Base-by-base conservation (phyloP, 2,797 vertebrate genomes). In the Enteromius unitaeniatus region DNA sequence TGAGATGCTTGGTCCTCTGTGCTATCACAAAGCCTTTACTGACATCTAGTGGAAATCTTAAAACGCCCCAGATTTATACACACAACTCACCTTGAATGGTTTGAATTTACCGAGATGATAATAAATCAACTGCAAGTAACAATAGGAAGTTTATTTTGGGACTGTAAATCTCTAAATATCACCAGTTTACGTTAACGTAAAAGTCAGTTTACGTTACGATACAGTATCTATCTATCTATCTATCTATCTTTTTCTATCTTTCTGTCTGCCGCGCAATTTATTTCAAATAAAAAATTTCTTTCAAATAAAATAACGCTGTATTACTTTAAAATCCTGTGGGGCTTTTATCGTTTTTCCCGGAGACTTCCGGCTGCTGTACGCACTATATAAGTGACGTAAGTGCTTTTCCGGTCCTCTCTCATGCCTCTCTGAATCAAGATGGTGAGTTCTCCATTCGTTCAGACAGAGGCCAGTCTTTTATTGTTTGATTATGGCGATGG, bases 41-140 rank as follows among this genome's bases (percentile, higher is more conserved):
- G 89, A 90, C 93, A 93, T 90, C 94, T 93, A 89, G 91, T 87
- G 93, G 84, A 11, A 3, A 0, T n/a, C 0, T 0, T 17, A 9
- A 17, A 0, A 51, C 78, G 79, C 70, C 81, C 84, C 89, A 90
- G 1, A 15, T 15, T 1, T 40, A 23, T 23, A 1, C 21, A 19
- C 74, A 42, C 4, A 8, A 40, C 15, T 23, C 23, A 60, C 34
- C 14, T 58, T 26, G 13, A 14, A 26, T 37, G 40, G 6, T 58
- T 68, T 68, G 21, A 21, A 51, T 1, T 69, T 40, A 42, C 13
- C 6, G 2, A 60, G 14, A 40, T 14, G 2, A 4, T 13, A 13
- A 74, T 74, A 34, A 7, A 74, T 53, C 19, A 74, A n/a, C 3
- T 53, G 10, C 15, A n/a, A 14, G 7, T 10, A 23, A n/a, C 11